Conservation (phyloP, 2,797 vertebrate genomes). For the Oreortyx pictus region DNA sequence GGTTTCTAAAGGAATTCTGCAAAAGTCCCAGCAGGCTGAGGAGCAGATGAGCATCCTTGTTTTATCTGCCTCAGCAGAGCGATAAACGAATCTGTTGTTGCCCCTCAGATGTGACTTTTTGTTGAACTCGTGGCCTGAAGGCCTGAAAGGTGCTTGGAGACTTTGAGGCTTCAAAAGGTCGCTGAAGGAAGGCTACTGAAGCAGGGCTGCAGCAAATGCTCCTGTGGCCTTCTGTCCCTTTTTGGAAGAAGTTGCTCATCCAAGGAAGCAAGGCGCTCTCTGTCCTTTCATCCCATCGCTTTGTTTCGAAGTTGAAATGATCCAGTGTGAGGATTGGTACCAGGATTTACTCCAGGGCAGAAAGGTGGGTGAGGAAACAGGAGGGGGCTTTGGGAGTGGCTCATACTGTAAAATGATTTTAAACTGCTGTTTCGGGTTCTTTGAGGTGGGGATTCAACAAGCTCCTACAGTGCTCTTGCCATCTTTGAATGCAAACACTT, state of each 20-base stretch:
- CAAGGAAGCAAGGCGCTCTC: neutral
- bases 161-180: no score
- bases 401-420: neutral
- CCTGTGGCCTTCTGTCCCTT: fast-evolving
- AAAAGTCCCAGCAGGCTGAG: neutral
- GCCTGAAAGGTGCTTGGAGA: neutral
- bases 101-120: neutral
- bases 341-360: neutral
- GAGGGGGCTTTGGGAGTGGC: neutral
- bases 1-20: conserved; percentile 10
- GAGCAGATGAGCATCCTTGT: neutral
- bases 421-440: neutral
- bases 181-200: neutral
- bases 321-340: neutral
- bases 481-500: conserved; percentile 22
- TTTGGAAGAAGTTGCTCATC: neutral
- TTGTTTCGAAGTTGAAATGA: neutral
- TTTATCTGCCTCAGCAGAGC: neutral
- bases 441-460: neutral
- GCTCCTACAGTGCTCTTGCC: neutral
- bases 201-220: neutral
- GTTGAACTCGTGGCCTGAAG: neutral
- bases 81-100: neutral
- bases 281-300: neutral
- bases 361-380: neutral